Conservation (phyloP, 2,888 invertebrate genomes). For the Leucoma salicis region DNA sequence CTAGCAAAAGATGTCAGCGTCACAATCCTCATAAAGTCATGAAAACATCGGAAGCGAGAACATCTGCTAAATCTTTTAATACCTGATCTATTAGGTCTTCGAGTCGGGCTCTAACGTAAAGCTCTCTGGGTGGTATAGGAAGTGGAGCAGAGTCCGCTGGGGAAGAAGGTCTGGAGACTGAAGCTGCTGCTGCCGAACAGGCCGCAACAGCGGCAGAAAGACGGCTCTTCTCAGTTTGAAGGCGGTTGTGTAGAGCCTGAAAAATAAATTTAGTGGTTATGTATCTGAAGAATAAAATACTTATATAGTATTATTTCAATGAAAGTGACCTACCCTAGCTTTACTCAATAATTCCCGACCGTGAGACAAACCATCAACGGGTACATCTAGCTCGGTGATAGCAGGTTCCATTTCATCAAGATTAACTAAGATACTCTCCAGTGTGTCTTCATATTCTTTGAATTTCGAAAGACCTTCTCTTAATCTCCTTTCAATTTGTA, state of each 20-base stretch:
- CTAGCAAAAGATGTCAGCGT: constrained; percentile 37
- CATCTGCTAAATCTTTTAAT: constrained; percentile 45
- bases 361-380: constrained; percentile 87
- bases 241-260: constrained; percentile 88
- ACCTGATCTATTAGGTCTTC: constrained; percentile 97
- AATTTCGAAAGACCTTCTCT: constrained; percentile 95
- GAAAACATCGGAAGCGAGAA: constrained; percentile 50
- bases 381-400: constrained; percentile 88
- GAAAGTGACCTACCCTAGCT: constrained; percentile 85
- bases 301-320: neutral
- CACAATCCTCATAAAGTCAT: constrained; percentile 40
- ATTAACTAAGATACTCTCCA: constrained; percentile 92
- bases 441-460: constrained; percentile 94
- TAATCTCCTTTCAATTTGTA: constrained; percentile 94
- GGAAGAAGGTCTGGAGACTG: constrained; percentile 94
- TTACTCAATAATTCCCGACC: constrained; percentile 88
- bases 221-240: constrained; percentile 94
- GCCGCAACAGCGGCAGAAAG: constrained; percentile 94
- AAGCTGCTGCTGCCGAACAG: constrained; percentile 95
- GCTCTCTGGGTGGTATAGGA: constrained; percentile 91
- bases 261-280: neutral
- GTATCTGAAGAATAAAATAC: neutral
- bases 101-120: constrained; percentile 90
- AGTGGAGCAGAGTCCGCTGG: constrained; percentile 93
- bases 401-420: constrained; percentile 90